Evolutionary conservation across 2,113 vertebrate species (phyloP).

Genomic region (Etheostoma spectabile): DNA sequence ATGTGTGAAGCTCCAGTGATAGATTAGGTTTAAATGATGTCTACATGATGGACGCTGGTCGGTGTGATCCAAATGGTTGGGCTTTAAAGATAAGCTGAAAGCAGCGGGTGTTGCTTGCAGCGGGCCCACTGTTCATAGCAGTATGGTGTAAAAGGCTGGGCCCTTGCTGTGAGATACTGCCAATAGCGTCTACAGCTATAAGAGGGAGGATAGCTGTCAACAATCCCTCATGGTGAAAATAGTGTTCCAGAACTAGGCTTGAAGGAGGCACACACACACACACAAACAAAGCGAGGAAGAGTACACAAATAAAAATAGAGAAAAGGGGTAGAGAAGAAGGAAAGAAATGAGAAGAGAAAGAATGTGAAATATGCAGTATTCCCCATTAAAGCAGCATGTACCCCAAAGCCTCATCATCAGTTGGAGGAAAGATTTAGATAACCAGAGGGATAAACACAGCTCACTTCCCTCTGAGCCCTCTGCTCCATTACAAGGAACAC

Average conservation of each 20-base stretch:
- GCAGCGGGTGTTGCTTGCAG: conserved; percentile 63
- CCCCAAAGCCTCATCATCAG: conserved; percentile 67
- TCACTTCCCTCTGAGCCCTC: conserved; percentile 65
- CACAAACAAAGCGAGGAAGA: conserved; percentile 1
- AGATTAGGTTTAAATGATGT: conserved; percentile 70
- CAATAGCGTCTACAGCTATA: conserved; percentile 36
- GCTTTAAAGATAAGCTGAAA: conserved; percentile 73
- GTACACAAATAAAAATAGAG: conserved; percentile 34
- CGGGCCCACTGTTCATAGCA: conserved; percentile 64
- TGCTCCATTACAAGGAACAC: conserved; percentile 54
- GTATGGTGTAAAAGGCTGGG: conserved; percentile 52
- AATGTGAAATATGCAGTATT: conserved; percentile 58
- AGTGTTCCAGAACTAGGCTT: conserved; percentile 24
- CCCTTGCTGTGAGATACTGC: conserved; percentile 65
- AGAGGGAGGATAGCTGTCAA: conserved; percentile 56
- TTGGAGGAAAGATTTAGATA: conserved; percentile 72
- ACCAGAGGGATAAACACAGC: conserved; percentile 80
- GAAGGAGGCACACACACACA: conserved; percentile 4
- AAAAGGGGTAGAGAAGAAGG: conserved; percentile 26
- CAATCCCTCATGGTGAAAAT: conserved; percentile 37
- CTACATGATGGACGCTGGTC: conserved; percentile 61
- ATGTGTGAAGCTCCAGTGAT: conserved; percentile 51
- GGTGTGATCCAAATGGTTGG: conserved; percentile 52
- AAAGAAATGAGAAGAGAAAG: conserved; percentile 27
- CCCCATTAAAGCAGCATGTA: conserved; percentile 53